phyloP scores from a whole-genome alignment of 2,888 invertebrate genomes.

The Dicranocentrus wangi region DNA sequence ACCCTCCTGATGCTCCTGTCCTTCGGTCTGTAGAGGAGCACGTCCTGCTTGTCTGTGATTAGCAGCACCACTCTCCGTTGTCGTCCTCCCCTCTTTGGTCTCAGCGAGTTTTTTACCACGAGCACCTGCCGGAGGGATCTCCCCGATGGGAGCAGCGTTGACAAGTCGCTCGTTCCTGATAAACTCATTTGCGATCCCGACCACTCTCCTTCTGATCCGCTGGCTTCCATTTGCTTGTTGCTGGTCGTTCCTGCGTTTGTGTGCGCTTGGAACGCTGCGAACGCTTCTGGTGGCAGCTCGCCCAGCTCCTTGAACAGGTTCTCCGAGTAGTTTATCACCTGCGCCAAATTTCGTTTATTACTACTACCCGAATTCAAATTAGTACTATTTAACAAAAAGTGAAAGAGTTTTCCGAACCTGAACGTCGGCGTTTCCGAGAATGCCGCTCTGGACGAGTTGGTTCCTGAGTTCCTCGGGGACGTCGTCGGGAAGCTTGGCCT shows the following conservation, averaged over 20 bases:
- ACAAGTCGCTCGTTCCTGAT: conserved; percentile 38
- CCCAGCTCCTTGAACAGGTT: conserved; percentile 71
- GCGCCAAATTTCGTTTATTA: conserved; percentile 10
- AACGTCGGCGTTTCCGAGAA: conserved; percentile 89
- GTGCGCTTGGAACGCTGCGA: conserved; percentile 68
- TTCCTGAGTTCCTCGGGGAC: conserved; percentile 90
- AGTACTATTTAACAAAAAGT: neutral
- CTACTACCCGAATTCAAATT: too few relatives aligned
- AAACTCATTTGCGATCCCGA: conserved; percentile 54
- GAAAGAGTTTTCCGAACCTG: conserved; percentile 77
- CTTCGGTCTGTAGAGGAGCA: conserved; percentile 58
- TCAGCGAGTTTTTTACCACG: conserved; percentile 74
- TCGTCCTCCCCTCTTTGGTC: conserved; percentile 62
- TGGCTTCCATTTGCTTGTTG: conserved; percentile 27
- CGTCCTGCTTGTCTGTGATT: conserved; percentile 55
- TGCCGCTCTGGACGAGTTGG: conserved; percentile 88
- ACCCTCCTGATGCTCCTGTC: conserved; percentile 54
- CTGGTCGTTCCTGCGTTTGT: neutral
- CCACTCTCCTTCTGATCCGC: conserved; percentile 38
- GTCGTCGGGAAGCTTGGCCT: conserved; percentile 82
- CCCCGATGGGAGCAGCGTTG: conserved; percentile 43
- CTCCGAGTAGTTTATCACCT: conserved; percentile 72
- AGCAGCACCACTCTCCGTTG: conserved; percentile 59
- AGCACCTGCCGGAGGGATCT: conserved; percentile 75
- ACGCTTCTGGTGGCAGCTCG: conserved; percentile 70